Evolutionary conservation across 2,113 vertebrate species (phyloP).

Genomic region (Urocitellus parryii): DNA sequence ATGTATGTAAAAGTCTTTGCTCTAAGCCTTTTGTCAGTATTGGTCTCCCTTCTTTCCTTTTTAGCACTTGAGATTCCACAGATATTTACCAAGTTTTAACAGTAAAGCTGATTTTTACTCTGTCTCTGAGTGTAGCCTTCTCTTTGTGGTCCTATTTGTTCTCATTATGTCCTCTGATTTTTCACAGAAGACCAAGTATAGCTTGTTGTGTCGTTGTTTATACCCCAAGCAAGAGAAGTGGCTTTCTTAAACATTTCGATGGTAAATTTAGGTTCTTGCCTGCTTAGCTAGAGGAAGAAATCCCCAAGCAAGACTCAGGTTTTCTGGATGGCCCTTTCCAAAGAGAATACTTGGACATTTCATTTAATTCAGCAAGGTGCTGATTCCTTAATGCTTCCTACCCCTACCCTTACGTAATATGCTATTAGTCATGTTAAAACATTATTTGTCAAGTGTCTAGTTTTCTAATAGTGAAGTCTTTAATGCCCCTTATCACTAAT

Average conservation of each 20-base stretch:
- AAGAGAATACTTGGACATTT: neutral
- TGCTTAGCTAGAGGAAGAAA: slow-evolving; percentile 32
- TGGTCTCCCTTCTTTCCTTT: neutral
- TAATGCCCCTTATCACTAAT: neutral
- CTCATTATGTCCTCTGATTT: neutral
- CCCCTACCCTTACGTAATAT: neutral
- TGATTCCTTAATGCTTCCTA: neutral
- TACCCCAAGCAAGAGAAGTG: neutral
- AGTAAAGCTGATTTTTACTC: neutral
- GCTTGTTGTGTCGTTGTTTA: neutral
- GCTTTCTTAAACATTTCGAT: neutral
- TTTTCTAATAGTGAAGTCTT: neutral
- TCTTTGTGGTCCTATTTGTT: neutral
- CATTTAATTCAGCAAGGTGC: neutral
- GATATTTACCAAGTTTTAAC: neutral
- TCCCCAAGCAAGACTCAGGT: accelerated
- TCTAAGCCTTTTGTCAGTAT: neutral
- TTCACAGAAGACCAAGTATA: neutral
- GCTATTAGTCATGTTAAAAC: slow-evolving; percentile 26
- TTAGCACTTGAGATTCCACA: neutral
- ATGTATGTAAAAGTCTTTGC: neutral
- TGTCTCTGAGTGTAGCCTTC: neutral
- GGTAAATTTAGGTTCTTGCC: neutral
- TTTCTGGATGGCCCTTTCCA: neutral
- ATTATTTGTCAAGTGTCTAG: slow-evolving; percentile 36